Base-by-base conservation (phyloP, 2,113 vertebrate genomes). In the Oreocharis arfaki region DNA sequence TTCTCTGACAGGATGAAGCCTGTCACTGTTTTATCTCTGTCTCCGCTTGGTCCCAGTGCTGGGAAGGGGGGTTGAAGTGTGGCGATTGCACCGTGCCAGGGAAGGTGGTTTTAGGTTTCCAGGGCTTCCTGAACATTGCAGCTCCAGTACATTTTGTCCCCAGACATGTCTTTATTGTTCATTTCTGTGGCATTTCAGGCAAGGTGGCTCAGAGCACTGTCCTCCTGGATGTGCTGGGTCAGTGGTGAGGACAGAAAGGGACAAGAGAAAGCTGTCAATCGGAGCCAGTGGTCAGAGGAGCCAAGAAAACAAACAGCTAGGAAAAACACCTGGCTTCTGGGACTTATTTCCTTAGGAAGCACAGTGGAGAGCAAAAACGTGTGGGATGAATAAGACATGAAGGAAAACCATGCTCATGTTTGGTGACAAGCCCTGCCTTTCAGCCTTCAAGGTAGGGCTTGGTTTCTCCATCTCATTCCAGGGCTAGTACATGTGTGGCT, bases 11-110 rank as follows among this genome's bases (percentile, higher is more conserved):
- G 44, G 53, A 44, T 18, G 32, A 49, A 79, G 27, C 9, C 20
- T 80, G 39, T 27, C 50, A 9, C n/a, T 46, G 7, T 28, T 33
- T 55, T 60, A 9, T 15, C 15, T 56, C 35, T 79, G 3, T 57
- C 35, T 79, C 13, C 26, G 61, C 37, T n/a, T 56, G 42, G 32
- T 76, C 32, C 41, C 33, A 68, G 35, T 22, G 20, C 33, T 75
- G 33, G 44, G 20, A 74, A 33, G 24, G 9, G 14, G 33, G 6
- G 1, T 27, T 32, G 39, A 73, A 42, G 13, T 26, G 14, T 63
- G n/a, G 24, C 1, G 5, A 6, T 27, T 64, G 30, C 44, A 56
- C 6, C 9, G 0, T 63, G 30, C 11, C 10, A 13, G 10, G 47
- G 49, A 68, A 55, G 33, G 22, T 52, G 16, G 5, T n/a, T 94